Conservation (phyloP, 2,797 vertebrate genomes). For the Myotis daubentonii region DNA sequence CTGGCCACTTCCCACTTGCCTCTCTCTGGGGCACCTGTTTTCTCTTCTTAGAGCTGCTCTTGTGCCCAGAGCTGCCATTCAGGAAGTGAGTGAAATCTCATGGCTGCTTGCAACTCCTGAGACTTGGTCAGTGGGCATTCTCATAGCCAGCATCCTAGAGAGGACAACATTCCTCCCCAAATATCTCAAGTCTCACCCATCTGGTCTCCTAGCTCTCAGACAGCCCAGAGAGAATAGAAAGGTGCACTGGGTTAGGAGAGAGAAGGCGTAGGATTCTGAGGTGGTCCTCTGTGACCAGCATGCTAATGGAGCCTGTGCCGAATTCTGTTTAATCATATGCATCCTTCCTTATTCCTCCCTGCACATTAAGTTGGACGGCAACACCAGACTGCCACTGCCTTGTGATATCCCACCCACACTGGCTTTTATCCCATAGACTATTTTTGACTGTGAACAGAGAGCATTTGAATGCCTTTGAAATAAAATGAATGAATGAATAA, state of each 20-base stretch:
- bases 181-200: neutral
- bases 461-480: conserved; percentile 71
- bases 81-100: neutral
- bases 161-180: neutral
- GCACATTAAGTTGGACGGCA: neutral
- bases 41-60: neutral
- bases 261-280: neutral
- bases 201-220: neutral
- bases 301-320: neutral
- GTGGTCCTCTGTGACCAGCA: neutral
- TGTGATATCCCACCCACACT: conserved; percentile 55
- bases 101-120: neutral
- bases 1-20: neutral
- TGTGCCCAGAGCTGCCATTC: neutral
- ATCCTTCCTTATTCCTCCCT: conserved; percentile 29
- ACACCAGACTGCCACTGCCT: conserved; percentile 29
- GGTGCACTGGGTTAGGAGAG: neutral
- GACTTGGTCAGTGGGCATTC: neutral
- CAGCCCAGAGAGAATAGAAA: neutral
- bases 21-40: neutral
- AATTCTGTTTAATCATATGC: neutral
- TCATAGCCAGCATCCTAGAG: neutral
- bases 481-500: conserved; percentile 77
- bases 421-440: conserved; percentile 63
- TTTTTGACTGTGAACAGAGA: conserved; percentile 67